Conservation (phyloP, 2,888 invertebrate species). For the Lagria hirta region DNA sequence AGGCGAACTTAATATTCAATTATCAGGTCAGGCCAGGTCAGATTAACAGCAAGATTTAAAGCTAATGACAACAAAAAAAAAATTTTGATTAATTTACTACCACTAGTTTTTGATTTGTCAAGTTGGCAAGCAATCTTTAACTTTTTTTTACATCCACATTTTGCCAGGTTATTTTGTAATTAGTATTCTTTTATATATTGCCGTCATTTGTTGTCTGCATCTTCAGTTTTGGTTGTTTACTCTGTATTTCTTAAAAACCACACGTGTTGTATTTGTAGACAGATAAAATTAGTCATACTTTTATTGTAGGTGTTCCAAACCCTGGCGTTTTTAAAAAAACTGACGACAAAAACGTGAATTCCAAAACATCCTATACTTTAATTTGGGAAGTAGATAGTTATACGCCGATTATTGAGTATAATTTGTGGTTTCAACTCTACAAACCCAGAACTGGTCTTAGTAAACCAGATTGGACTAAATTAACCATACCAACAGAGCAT, state of each 20-base stretch:
- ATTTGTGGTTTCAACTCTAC: slow-evolving; percentile 62
- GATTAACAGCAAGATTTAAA: no score
- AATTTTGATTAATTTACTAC: slow-evolving; percentile 4
- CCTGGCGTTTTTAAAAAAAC: slow-evolving; percentile 67
- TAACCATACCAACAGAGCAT: slow-evolving; percentile 69
- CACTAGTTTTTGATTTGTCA: background rate
- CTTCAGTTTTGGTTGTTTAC: no score
- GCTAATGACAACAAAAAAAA: slow-evolving; percentile 27
- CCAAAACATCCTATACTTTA: slow-evolving; percentile 65
- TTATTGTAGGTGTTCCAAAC: slow-evolving; percentile 71
- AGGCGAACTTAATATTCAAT: slow-evolving; percentile 68
- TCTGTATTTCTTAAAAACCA: no score
- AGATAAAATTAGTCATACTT: no score
- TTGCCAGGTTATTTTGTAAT: no score
- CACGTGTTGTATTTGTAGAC: no score
- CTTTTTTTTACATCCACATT: no score
- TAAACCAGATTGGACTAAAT: slow-evolving; percentile 65
- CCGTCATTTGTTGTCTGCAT: no score
- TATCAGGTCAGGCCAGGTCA: no score
- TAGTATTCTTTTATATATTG: no score
- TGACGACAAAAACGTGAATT: slow-evolving; percentile 54
- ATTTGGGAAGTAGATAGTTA: slow-evolving; percentile 87
- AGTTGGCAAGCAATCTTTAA: no score
- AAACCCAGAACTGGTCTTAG: slow-evolving; percentile 54
- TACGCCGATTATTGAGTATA: slow-evolving; percentile 73